phyloP scores from a whole-genome alignment of 2,797 vertebrate species.

The Dromococcyx pavoninus region DNA sequence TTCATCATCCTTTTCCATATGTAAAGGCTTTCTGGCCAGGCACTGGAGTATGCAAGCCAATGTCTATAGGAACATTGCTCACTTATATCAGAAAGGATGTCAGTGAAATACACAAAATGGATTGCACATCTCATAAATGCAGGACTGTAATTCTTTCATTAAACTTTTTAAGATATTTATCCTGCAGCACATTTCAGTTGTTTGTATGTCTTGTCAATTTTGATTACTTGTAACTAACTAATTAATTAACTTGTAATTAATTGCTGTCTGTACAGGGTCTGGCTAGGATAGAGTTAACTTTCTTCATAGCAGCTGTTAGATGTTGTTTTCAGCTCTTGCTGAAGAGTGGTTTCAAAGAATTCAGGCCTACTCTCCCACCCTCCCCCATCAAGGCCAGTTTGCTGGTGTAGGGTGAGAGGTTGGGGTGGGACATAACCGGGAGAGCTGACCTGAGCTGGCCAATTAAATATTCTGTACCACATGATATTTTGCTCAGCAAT shows the following conservation, averaged over 20 bases:
- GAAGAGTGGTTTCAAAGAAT: not conserved
- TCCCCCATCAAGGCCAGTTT: not conserved
- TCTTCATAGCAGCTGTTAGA: not conserved
- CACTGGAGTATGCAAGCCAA: not conserved
- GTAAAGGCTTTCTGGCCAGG: not conserved
- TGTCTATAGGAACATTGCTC: not conserved
- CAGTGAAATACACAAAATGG: not conserved
- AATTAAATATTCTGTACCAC: not conserved
- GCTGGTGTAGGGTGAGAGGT: not conserved
- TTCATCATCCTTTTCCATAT: not conserved
- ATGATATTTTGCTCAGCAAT: not conserved
- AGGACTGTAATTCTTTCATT: not conserved
- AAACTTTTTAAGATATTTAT: not conserved
- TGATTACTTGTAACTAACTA: no score
- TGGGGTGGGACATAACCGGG: not conserved
- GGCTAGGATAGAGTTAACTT: not conserved
- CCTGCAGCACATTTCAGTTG: not conserved
- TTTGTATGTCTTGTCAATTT: not conserved
- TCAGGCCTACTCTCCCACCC: not conserved
- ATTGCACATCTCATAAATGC: not conserved
- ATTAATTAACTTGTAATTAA: no score
- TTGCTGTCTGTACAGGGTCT: not conserved
- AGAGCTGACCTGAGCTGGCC: not conserved
- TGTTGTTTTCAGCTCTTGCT: not conserved
- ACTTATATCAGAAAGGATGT: not conserved